Conservation (phyloP, 2,113 vertebrate genomes). For the Cyprinodon variegatus region DNA sequence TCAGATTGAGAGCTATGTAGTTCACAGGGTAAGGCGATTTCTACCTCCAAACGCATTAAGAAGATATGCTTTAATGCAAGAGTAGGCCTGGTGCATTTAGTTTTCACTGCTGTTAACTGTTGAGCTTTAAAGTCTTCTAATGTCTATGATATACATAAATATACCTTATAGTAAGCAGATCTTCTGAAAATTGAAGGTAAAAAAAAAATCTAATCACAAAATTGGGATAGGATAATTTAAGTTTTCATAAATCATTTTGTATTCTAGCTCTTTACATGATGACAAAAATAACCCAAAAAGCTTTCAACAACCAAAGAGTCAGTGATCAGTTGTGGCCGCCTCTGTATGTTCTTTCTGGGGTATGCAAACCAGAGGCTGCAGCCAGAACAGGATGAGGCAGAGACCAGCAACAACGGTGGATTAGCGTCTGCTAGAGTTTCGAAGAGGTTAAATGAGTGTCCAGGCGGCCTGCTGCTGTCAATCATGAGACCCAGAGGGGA, state of each 20-base stretch:
- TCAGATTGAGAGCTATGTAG: slow-evolving; percentile 13
- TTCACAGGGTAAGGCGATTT: slow-evolving; percentile 10
- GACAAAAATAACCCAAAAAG: not conserved
- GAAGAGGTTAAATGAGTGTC: slow-evolving; percentile 72
- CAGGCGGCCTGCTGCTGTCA: slow-evolving; percentile 80
- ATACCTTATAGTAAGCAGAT: not conserved
- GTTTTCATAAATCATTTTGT: not conserved
- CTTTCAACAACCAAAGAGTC: not conserved
- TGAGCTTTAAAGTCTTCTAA: not conserved
- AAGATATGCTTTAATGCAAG: slow-evolving; percentile 9
- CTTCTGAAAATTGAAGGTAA: not conserved
- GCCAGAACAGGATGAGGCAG: slow-evolving; percentile 36
- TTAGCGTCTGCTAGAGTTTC: slow-evolving; percentile 77
- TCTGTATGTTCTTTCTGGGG: not conserved
- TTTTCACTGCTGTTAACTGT: not conserved
- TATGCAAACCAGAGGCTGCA: slow-evolving; percentile 46
- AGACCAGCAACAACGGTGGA: slow-evolving; percentile 50
- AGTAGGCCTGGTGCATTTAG: not conserved
- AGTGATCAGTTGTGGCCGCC: not conserved
- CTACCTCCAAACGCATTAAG: slow-evolving; percentile 6
- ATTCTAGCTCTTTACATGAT: not conserved
- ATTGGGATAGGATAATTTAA: not conserved
- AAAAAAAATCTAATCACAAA: not conserved
- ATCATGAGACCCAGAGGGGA: slow-evolving; percentile 66
- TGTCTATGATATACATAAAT: not conserved